Conservation (phyloP, 1,140 invertebrate species). For the Trachelipus rathkii region DNA sequence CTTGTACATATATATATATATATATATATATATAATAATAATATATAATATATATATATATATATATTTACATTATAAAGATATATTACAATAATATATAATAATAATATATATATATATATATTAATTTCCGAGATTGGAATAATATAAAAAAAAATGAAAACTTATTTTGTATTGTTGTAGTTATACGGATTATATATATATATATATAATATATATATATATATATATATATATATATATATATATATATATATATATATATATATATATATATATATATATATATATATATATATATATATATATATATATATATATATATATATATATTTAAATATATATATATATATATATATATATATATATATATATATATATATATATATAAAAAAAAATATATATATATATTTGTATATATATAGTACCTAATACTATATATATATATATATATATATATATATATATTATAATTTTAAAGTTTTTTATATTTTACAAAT, state of each 20-base stretch:
- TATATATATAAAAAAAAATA: background rate
- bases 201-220: background rate
- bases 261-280: background rate
- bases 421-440: too few relatives aligned
- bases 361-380: background rate
- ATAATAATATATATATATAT: background rate
- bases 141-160: background rate
- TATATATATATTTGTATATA: background rate
- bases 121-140: too few relatives aligned
- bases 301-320: background rate
- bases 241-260: background rate
- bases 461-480: background rate
- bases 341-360: background rate
- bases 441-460: background rate
- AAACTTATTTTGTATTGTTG: background rate
- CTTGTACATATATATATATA: background rate
- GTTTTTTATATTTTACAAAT: background rate
- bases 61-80: background rate
- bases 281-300: background rate
- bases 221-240: background rate
- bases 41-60: background rate
- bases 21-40: constrained; percentile 8
- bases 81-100: background rate
- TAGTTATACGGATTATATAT: background rate
- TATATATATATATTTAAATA: background rate